phyloP scores from a whole-genome alignment of 2,797 vertebrate genomes.

The Parambassis ranga region DNA sequence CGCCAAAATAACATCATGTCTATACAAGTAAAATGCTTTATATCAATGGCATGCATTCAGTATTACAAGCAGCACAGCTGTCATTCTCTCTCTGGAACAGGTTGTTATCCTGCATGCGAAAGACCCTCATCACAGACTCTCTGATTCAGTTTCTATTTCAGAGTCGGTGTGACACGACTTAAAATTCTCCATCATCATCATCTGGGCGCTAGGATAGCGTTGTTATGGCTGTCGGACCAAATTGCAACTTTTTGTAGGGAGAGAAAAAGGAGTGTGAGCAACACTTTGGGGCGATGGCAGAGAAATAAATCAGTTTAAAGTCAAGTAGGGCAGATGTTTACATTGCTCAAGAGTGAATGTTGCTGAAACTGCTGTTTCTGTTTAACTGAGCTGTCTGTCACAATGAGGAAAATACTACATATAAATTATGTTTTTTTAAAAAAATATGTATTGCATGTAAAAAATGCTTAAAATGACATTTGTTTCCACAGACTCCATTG shows the following conservation, averaged over 20 bases:
- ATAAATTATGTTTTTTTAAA: too few species aligned
- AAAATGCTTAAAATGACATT: background rate
- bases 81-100: background rate
- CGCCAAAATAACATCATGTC: background rate
- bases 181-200: constrained; percentile 35
- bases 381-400: constrained; percentile 3
- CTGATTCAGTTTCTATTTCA: constrained; percentile 27
- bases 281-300: constrained; percentile 9
- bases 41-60: background rate
- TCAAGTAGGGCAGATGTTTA: constrained; percentile 14
- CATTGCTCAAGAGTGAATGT: constrained; percentile 9
- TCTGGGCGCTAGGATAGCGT: constrained; percentile 21
- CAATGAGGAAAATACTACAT: background rate
- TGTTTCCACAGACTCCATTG: constrained; percentile 8
- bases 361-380: constrained; percentile 25
- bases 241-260: constrained; percentile 44
- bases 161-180: constrained; percentile 45
- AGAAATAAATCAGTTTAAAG: constrained; percentile 23
- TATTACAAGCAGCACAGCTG: background rate
- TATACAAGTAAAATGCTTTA: background rate
- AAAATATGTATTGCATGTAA: too few species aligned
- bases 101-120: background rate
- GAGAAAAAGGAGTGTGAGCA: constrained; percentile 26
- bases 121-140: constrained; percentile 16
- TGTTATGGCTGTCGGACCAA: constrained; percentile 48